Percentiles rank a stretch among this genome's conserved stretches.
Evolutionary conservation across 2,888 invertebrate species (phyloP).

Genomic region (Gibbula magus): DNA sequence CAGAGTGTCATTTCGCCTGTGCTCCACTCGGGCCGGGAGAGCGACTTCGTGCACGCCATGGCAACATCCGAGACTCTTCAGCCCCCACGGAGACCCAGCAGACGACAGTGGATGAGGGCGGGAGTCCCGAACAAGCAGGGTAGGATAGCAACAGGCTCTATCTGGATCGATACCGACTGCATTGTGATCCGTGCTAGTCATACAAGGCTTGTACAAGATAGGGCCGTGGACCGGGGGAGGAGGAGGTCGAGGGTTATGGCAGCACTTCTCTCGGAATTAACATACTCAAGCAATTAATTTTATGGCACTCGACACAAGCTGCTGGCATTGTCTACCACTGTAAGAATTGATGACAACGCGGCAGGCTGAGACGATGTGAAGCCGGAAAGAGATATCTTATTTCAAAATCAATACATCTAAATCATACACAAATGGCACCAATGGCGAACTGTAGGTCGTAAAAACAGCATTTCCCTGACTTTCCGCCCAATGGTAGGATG

Average conservation of each 20-base stretch:
- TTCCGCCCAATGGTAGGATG: no score
- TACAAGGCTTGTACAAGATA: no score
- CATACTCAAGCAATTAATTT: constrained; percentile 9
- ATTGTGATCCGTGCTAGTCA: no score
- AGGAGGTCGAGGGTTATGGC: background rate
- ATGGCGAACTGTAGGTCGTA: no score
- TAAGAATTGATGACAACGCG: constrained; percentile 13
- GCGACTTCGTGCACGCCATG: background rate
- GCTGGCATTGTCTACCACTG: background rate
- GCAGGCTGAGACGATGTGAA: no score
- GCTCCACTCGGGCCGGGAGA: background rate
- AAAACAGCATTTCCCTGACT: no score
- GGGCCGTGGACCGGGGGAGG: no score
- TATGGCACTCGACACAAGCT: background rate
- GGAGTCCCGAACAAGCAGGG: background rate
- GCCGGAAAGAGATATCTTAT: background rate
- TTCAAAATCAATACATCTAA: constrained; percentile 1
- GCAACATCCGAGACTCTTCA: background rate
- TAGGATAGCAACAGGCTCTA: constrained; percentile 4
- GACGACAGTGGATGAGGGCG: background rate
- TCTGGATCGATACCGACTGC: background rate
- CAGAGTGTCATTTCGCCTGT: background rate
- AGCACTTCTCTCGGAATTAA: background rate
- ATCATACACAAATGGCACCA: background rate
- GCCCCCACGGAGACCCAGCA: background rate